phyloP scores from a whole-genome alignment of 2,888 invertebrate species.

The Agrenia bidenticulata region DNA sequence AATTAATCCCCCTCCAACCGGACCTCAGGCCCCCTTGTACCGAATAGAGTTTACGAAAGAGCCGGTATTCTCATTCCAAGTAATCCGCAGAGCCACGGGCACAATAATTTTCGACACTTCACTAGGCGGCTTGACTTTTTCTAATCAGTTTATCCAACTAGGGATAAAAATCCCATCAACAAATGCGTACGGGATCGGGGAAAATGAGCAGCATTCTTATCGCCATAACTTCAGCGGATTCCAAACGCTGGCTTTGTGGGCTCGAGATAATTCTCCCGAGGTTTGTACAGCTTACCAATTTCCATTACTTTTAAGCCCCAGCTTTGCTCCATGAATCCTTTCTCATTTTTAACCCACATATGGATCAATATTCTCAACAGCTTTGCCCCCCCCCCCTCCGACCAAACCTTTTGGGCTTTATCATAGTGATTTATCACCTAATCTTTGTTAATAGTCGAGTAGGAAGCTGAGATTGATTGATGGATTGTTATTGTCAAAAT shows the following conservation, averaged over 20 bases:
- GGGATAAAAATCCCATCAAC: constrained; percentile 56
- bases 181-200: constrained; percentile 59
- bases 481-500: background rate
- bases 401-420: too few species aligned
- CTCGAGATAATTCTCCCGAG: constrained; percentile 55
- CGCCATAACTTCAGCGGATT: constrained; percentile 55
- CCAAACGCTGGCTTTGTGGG: constrained; percentile 55
- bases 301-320: too few species aligned
- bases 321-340: too few species aligned
- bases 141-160: constrained; percentile 59
- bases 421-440: too few species aligned
- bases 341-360: too few species aligned
- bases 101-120: constrained; percentile 53
- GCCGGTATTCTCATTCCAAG: constrained; percentile 43
- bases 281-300: constrained; percentile 19
- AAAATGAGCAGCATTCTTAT: constrained; percentile 56
- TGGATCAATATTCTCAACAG: too few species aligned
- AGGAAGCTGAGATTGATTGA: background rate
- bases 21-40: constrained; percentile 24
- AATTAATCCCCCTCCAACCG: constrained; percentile 35
- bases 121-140: constrained; percentile 56
- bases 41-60: constrained; percentile 29
- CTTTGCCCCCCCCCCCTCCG: too few species aligned
- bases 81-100: constrained; percentile 37
- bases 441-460: background rate